A percentile compares a stretch with the other conserved stretches of the same genome.
Evolutionary conservation across 2,888 invertebrate species (phyloP).

Genomic region (Pemphredon lugubris): DNA sequence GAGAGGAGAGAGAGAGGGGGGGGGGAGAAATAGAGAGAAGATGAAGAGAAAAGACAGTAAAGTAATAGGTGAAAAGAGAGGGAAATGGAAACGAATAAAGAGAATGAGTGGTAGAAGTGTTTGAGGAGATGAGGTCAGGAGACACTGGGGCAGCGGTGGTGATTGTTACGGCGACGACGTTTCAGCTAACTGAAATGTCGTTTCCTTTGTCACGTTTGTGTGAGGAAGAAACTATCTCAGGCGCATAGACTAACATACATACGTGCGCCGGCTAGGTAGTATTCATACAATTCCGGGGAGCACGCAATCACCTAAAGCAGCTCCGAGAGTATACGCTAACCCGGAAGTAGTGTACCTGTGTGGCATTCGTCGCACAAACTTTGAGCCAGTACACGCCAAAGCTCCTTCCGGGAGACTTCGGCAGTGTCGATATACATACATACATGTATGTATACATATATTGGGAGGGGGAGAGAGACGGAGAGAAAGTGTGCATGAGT

Average conservation of each 20-base stretch:
- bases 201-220: constrained; percentile 65
- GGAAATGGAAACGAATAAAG: constrained; percentile 7
- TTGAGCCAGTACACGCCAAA: constrained; percentile 44
- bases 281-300: constrained; percentile 10
- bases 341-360: constrained; percentile 48
- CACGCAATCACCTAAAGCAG: constrained; percentile 48
- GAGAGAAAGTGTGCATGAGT: neutral
- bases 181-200: constrained; percentile 66
- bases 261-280: constrained; percentile 2
- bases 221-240: constrained; percentile 31
- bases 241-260: constrained; percentile 21
- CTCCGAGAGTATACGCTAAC: constrained; percentile 48
- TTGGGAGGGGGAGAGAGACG: neutral
- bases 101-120: constrained; percentile 29
- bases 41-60: neutral
- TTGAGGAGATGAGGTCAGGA: constrained; percentile 29
- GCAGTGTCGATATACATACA: constrained; percentile 42
- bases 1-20: neutral
- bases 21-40: neutral
- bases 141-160: constrained; percentile 51
- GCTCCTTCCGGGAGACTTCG: constrained; percentile 58
- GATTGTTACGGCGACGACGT: constrained; percentile 67
- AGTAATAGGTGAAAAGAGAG: neutral
- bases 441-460: neutral
- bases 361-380: constrained; percentile 53